phyloP scores from a whole-genome alignment of 2,797 vertebrate species.

The Betta splendens region DNA sequence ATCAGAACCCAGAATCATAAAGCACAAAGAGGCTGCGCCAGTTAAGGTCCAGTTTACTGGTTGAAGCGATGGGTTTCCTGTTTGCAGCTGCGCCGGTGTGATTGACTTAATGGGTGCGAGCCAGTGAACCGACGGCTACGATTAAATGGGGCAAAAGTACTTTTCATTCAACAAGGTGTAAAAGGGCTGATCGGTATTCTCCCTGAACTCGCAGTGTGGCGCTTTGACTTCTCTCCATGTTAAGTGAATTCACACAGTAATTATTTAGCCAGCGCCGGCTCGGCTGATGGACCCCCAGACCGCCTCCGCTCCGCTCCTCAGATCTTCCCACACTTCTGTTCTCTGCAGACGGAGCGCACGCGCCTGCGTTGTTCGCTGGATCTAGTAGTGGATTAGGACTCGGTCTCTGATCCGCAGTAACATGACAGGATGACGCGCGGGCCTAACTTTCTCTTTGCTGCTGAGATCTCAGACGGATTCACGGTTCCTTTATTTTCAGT shows the following conservation, averaged over 20 bases:
- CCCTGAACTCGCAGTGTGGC: conserved; percentile 37
- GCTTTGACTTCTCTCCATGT: conserved; percentile 52
- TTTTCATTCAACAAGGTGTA: conserved; percentile 14
- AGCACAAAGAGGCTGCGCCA: too few species aligned
- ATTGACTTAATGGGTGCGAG: too few species aligned
- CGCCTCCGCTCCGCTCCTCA: conserved; percentile 58
- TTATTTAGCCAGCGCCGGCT: conserved; percentile 60
- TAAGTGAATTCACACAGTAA: conserved; percentile 64
- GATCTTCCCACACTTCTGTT: conserved; percentile 73
- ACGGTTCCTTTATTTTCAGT: too few species aligned
- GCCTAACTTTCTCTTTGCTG: conserved; percentile 41
- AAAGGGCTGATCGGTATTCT: conserved; percentile 47
- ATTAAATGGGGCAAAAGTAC: neutral
- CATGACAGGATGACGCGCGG: conserved; percentile 62
- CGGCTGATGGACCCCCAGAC: conserved; percentile 52
- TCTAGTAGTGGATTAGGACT: conserved; percentile 79
- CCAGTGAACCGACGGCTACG: neutral
- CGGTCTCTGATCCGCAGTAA: conserved; percentile 71
- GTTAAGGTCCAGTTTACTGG: too few species aligned
- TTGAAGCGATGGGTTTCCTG: too few species aligned
- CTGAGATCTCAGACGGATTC: too few species aligned
- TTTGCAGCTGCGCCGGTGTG: too few species aligned
- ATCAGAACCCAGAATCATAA: too few species aligned
- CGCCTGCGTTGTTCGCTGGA: conserved; percentile 57
- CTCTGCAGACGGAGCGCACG: conserved; percentile 55